Base-by-base conservation (phyloP, 2,888 invertebrate species). In the Sphaerolaimus hirsutus region DNA sequence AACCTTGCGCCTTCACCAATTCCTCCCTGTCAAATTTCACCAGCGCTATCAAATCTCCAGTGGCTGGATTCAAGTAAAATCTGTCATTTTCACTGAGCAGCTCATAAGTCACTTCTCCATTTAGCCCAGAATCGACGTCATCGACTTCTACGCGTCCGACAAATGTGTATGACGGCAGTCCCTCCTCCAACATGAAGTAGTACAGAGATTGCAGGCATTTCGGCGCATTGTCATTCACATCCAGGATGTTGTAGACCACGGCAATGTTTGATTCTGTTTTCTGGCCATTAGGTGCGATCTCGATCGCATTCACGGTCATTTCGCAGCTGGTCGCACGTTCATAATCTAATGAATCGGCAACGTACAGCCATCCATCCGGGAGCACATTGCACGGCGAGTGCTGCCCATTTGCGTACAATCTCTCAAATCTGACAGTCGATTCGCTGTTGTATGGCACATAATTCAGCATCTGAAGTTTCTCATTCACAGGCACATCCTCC, bases 341-440 rank as follows among this genome's bases (percentile, higher is more conserved):
- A 5, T 37, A 21, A 65, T 91, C 89, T 48, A 91, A 68, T 1
- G 75, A 66, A 53, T 79, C 79, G 58, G 79, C 78, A 0, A 91
- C 81, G 65, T 82, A 91, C 27, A 91, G 66, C 60, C 75, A 79
- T 1, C 91, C 91, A 67, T 89, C 86, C 0, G 91, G 91, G 61
- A 91, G 91, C 37, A 91, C 76, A 0, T 86, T 87, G 66, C 91
- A 91, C n/a, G 37, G 21, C 17, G 32, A 10, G 32, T 12, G 10
- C 37, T 7, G 7, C n/a, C n/a, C n/a, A n/a, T n/a, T n/a, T n/a
- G n/a, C n/a, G n/a, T n/a, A n/a, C n/a, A n/a, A n/a, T n/a, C n/a
- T n/a, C n/a, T n/a, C n/a, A 21, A 37, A 37, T 19, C 12, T 5
- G 10, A 37, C n/a, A 12, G n/a, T 17, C 12, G 37, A 37, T 4